These are phyloP conservation scores for Propsilocerus akamusi DNA, from an alignment of 1,140 invertebrate genomes.

Conservation along the genomic window DNA sequence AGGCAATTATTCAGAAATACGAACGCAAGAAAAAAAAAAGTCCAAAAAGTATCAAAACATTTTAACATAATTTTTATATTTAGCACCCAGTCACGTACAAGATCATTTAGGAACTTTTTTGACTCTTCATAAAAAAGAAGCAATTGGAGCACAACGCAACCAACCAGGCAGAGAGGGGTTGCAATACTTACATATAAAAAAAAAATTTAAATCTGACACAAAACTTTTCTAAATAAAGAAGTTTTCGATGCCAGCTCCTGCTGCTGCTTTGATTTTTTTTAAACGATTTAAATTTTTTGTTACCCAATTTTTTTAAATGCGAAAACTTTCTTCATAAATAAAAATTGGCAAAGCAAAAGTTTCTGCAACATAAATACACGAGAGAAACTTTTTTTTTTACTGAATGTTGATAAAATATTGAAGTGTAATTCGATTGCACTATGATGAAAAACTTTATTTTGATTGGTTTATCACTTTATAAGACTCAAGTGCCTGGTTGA, in stretches of 20 bases:
- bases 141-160: neutral
- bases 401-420: too few species aligned
- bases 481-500: too few species aligned
- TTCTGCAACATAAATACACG: too few species aligned
- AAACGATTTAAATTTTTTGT: constrained; percentile 2
- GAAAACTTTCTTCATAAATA: constrained; percentile 2
- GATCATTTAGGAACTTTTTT: constrained; percentile 2
- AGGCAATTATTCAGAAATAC: too few species aligned
- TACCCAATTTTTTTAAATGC: neutral
- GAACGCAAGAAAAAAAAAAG: too few species aligned
- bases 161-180: neutral
- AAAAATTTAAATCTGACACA: neutral
- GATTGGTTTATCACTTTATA: too few species aligned
- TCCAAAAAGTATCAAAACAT: too few species aligned
- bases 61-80: constrained; percentile 3
- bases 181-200: too few species aligned
- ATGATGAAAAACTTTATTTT: too few species aligned
- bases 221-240: neutral
- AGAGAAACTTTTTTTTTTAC: too few species aligned
- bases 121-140: neutral
- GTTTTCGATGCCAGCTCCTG: neutral
- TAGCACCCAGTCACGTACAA: constrained; percentile 1
- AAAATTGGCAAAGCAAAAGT: constrained; percentile 4
- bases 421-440: too few species aligned
- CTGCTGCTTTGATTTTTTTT: neutral